Evolutionary conservation across 2,888 invertebrate genomes (phyloP).

Genomic region (Noctua fimbriata): DNA sequence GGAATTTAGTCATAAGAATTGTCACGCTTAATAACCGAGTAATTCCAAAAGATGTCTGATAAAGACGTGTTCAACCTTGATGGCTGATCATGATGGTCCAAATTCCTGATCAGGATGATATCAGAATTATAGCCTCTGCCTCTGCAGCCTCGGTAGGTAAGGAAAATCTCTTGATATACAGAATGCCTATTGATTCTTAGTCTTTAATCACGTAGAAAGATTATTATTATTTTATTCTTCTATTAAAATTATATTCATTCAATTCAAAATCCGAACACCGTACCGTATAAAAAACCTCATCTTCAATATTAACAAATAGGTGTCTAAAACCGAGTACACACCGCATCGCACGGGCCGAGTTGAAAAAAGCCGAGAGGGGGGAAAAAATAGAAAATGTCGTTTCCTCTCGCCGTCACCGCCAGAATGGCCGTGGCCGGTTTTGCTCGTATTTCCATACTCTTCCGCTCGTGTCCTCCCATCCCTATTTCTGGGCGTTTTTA

Average conservation of each 20-base stretch:
- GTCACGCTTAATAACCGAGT: neutral
- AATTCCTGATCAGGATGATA: neutral
- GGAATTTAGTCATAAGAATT: neutral
- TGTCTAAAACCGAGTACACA: slow-evolving; percentile 63
- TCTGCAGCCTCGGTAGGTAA: neutral
- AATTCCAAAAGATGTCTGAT: neutral
- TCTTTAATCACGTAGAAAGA: neutral
- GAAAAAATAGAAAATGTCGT: slow-evolving; percentile 85
- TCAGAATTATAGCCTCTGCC: neutral
- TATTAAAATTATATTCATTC: slow-evolving; percentile 29
- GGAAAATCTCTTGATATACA: neutral
- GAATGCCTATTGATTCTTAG: too few relatives aligned
- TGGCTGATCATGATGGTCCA: neutral
- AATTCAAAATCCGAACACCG: slow-evolving; percentile 29
- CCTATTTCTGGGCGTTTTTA: slow-evolving; percentile 81
- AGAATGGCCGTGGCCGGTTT: slow-evolving; percentile 85
- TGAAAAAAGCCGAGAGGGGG: slow-evolving; percentile 62
- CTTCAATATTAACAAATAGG: slow-evolving; percentile 66
- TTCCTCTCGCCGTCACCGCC: slow-evolving; percentile 87
- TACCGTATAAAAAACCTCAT: slow-evolving; percentile 28
- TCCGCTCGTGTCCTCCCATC: slow-evolving; percentile 77
- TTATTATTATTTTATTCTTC: slow-evolving; percentile 1
- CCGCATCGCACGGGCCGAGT: slow-evolving; percentile 55
- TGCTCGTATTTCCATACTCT: slow-evolving; percentile 80
- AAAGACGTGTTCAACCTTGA: neutral